Evolutionary conservation across 2,888 invertebrate species (phyloP).

Genomic region (Drosophila atroscutellata): DNA sequence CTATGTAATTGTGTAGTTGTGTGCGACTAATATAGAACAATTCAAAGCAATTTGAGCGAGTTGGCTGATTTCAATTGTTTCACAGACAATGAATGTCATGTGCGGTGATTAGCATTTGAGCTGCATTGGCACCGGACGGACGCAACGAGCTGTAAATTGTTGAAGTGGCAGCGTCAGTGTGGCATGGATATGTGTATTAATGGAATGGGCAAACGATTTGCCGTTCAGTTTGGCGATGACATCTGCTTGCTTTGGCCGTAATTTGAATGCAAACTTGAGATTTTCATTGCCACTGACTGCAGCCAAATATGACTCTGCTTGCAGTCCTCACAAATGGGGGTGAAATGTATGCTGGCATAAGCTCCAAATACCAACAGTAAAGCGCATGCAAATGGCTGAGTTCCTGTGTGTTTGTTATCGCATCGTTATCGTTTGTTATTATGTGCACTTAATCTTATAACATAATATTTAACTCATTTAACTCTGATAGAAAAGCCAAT

Average conservation of each 20-base stretch:
- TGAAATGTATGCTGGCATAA: slow-evolving; percentile 65
- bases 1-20: neutral
- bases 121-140: slow-evolving; percentile 43
- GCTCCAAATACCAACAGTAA: neutral
- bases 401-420: slow-evolving; percentile 21
- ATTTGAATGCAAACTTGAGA: slow-evolving; percentile 61
- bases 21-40: slow-evolving; percentile 58
- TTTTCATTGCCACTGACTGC: slow-evolving; percentile 38
- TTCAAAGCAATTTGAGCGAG: slow-evolving; percentile 68
- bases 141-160: slow-evolving; percentile 32
- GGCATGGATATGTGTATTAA: neutral
- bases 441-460: slow-evolving; percentile 67
- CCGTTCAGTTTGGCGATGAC: slow-evolving; percentile 57
- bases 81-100: slow-evolving; percentile 79
- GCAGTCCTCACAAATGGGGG: slow-evolving; percentile 60
- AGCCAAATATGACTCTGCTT: slow-evolving; percentile 7
- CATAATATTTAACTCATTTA: slow-evolving; percentile 76
- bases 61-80: slow-evolving; percentile 73
- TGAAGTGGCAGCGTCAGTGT: slow-evolving; percentile 19
- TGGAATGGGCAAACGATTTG: slow-evolving; percentile 10
- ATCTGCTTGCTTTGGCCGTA: slow-evolving; percentile 58
- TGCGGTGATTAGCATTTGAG: slow-evolving; percentile 75
- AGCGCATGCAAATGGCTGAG: neutral
- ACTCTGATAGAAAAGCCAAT: slow-evolving; percentile 45
- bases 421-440: slow-evolving; percentile 13